Evolutionary conservation across 2,113 vertebrate species (phyloP), one percentile per base, ranked within the genome.

Genomic region (Nannobrachium achirus): DNA sequence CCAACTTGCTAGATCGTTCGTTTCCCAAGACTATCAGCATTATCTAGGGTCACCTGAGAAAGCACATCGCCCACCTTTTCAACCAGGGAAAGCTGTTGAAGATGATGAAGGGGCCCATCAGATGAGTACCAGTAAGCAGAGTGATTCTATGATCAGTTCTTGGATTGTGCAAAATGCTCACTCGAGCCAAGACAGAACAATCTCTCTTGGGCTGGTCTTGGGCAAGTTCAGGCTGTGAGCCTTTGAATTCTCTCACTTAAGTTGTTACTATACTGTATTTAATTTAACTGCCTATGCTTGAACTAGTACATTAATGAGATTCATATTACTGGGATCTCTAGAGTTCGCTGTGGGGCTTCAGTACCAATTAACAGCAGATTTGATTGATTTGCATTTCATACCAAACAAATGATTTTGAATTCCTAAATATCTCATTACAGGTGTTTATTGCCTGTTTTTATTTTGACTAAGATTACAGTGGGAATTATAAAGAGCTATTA

Each of bases 201-300:
- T 75, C 49, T 63, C 51, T 75, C 52, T 63, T 55, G 46, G 53
- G 75, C 25, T 58, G 71, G 76, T 84, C 69, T 70, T 65, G 59
- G 65, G 60, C 83, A 75, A 87, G 74, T 89, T 80, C 81, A 85
- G 56, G 58, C 78, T 86, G 90, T 90, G 85, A 89, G 89, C 75
- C 49, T 69, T 70, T 45, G 10, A 73, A 69, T 66, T 75, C 6
- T 69, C 44, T 9, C 41, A 66, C 41, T 48, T 11, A 11, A 19
- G n/a, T 58, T 60, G 6, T 10, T 16, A 71, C 13, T 49, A 33
- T 44, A 44, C n/a, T n/a, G n/a, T n/a, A n/a, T n/a, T n/a, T 55
- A 48, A 76, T 49, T 65, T 44, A 60, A 62, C 51, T 70, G 0
- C 3, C 41, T 69, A 4, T 33, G 41, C 60, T 49, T 42, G 15